Conservation (phyloP, 2,113 vertebrate genomes). For the Xerus inauris region DNA sequence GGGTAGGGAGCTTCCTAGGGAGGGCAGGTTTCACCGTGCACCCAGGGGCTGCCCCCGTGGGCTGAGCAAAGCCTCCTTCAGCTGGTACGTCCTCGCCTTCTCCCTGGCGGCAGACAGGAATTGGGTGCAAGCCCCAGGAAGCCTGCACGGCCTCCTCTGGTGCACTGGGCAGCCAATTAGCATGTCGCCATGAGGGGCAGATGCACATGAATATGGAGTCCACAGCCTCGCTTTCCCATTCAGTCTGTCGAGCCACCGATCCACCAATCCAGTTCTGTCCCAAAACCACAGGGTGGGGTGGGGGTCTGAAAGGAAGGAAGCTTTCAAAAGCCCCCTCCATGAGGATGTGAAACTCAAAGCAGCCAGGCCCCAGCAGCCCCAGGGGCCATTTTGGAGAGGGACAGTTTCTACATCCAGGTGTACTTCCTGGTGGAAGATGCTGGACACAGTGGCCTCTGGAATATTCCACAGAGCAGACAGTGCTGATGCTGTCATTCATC, state of each 20-base stretch:
- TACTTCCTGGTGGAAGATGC: neutral
- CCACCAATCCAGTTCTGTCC: slow-evolving; percentile 57
- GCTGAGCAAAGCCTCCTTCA: neutral
- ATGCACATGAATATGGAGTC: slow-evolving; percentile 73
- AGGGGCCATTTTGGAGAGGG: neutral
- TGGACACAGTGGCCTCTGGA: neutral
- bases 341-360: neutral
- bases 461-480: neutral
- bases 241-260: slow-evolving; percentile 69
- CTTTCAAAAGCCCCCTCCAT: neutral
- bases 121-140: slow-evolving; percentile 61
- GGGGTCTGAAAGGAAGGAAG: neutral
- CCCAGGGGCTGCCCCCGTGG: neutral
- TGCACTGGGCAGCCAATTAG: slow-evolving; percentile 65
- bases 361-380: neutral
- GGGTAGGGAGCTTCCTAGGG: neutral
- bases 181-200: slow-evolving; percentile 63
- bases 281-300: neutral
- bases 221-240: slow-evolving; percentile 54
- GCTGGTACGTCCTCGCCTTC: neutral
- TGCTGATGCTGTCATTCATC: neutral
- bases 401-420: neutral
- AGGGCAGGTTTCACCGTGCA: neutral
- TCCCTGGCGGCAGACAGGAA: slow-evolving; percentile 5
- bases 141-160: slow-evolving; percentile 28